Conservation (phyloP, 2,113 vertebrate genomes). For the Epinephelus lanceolatus region DNA sequence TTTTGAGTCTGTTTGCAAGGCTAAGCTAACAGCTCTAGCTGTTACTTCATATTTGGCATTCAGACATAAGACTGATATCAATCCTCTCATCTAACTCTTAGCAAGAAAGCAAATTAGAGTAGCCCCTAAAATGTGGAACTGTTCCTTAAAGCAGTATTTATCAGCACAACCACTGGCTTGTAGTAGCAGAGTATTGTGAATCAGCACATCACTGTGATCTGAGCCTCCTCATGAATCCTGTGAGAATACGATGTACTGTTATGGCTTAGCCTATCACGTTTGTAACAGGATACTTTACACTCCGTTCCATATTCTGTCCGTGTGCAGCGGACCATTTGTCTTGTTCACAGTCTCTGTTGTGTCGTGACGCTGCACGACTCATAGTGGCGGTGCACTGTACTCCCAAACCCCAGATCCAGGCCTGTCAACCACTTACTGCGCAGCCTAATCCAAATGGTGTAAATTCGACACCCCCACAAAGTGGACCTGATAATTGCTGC, state of each 20-base stretch:
- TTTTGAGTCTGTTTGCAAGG: no score
- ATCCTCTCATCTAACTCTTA: not conserved
- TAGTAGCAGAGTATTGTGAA: constrained; percentile 47
- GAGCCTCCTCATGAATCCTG: constrained; percentile 51
- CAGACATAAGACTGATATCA: not conserved
- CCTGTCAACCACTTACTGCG: constrained; percentile 54
- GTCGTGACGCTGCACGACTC: constrained; percentile 58
- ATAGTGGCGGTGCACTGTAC: constrained; percentile 9
- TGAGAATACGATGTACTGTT: constrained; percentile 66
- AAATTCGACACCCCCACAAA: constrained; percentile 75
- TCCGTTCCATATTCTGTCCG: constrained; percentile 47
- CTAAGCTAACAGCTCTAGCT: not conserved
- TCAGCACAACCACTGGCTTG: constrained; percentile 14
- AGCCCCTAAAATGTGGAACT: not conserved
- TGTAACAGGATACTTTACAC: constrained; percentile 73
- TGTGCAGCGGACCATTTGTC: constrained; percentile 60
- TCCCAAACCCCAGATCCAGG: constrained; percentile 49
- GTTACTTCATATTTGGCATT: not conserved
- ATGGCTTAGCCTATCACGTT: constrained; percentile 62
- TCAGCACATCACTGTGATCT: constrained; percentile 6
- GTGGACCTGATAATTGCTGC: constrained; percentile 76
- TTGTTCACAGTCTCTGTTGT: constrained; percentile 54
- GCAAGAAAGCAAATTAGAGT: not conserved
- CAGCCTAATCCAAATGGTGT: constrained; percentile 71
- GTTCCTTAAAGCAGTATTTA: not conserved